Conservation (phyloP, 2,113 vertebrate species). For the Indri indri region DNA sequence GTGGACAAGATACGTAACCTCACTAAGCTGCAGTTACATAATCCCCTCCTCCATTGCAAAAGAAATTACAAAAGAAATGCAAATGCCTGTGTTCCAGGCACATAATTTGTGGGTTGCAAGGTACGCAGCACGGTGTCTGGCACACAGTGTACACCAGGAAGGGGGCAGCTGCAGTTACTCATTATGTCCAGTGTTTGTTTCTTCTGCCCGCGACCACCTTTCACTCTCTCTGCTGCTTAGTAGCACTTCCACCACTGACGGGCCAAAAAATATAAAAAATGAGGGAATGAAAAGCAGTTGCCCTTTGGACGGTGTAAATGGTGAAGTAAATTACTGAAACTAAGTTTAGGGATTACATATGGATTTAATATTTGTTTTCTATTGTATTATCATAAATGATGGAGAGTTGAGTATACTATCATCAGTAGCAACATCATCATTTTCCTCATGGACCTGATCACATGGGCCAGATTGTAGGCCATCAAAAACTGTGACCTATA, state of each 20-base stretch:
- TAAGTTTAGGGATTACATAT: background rate
- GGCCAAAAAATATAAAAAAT: background rate
- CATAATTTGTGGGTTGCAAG: background rate
- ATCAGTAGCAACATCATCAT: background rate
- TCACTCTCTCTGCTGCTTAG: background rate
- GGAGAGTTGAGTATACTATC: background rate
- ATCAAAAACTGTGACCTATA: background rate
- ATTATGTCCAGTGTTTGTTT: background rate
- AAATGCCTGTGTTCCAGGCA: background rate
- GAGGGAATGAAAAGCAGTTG: background rate
- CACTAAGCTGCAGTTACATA: background rate
- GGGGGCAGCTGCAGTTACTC: background rate
- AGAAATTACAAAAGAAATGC: background rate
- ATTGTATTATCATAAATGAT: background rate
- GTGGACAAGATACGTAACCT: background rate
- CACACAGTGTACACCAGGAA: background rate
- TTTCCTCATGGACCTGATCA: background rate
- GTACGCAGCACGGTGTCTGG: background rate
- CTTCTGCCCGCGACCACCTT: background rate
- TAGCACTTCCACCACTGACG: background rate
- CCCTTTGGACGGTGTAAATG: background rate
- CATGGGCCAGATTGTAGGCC: background rate
- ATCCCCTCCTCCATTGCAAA: no score
- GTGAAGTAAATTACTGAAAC: background rate
- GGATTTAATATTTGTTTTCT: conserved; percentile 39